These are phyloP conservation scores for Platerodrilus igneus DNA, from an alignment of 2,888 invertebrate species.

Conservation along the genomic window DNA sequence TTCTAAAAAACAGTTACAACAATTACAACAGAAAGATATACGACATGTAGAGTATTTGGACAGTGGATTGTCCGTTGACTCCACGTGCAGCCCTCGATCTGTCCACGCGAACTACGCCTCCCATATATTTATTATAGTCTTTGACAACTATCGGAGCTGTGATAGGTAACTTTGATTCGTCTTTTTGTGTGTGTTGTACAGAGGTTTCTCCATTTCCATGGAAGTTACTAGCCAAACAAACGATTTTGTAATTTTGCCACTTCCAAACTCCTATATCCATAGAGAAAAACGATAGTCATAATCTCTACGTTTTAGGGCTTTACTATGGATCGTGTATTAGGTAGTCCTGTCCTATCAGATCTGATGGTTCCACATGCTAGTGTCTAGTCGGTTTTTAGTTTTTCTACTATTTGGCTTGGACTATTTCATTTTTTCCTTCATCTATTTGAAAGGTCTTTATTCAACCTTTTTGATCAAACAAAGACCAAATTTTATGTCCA, in stretches of 20 bases:
- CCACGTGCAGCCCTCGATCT: slow-evolving; percentile 1
- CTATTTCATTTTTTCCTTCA: too few relatives aligned
- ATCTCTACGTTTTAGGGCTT: slow-evolving; percentile 1
- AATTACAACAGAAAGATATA: too few relatives aligned
- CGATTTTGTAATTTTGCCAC: slow-evolving; percentile 18
- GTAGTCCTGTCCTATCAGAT: slow-evolving; percentile 10
- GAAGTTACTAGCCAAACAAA: slow-evolving; percentile 13
- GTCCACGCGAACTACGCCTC: slow-evolving; percentile 8
- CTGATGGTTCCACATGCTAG: slow-evolving; percentile 20
- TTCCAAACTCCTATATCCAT: slow-evolving; percentile 10
- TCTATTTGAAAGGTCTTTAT: too few relatives aligned
- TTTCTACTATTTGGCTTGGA: too few relatives aligned
- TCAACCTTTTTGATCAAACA: too few relatives aligned
- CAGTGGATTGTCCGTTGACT: slow-evolving; percentile 4
- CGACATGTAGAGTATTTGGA: too few relatives aligned
- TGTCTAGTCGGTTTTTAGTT: slow-evolving; percentile 15
- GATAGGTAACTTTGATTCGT: neutral
- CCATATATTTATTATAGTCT: slow-evolving; percentile 8
- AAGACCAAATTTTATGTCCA: slow-evolving; percentile 4
- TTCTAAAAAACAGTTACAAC: too few relatives aligned
- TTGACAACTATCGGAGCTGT: neutral
- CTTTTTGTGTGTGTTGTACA: slow-evolving; percentile 5
- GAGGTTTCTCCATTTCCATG: slow-evolving; percentile 7
- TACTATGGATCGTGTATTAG: neutral
- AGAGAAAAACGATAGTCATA: slow-evolving; percentile 2